Evolutionary conservation across 2,888 invertebrate genomes (phyloP), one percentile per base, ranked within the genome.

Genomic region (Kuschelorhynchus macadamiae): DNA sequence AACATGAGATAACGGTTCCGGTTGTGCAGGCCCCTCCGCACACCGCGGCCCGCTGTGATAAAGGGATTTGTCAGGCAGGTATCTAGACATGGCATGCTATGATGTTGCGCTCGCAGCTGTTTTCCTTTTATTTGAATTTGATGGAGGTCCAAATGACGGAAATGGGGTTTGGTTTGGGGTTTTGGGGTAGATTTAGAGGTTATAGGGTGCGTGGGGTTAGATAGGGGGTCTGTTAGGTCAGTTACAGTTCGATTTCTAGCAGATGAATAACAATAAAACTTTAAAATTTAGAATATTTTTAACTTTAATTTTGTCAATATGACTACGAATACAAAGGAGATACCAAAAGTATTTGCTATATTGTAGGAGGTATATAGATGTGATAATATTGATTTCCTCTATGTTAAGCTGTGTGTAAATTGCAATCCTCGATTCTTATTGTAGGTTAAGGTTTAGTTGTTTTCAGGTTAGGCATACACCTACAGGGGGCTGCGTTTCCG

Each of bases 1-100:
- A 73, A 71, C 73, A 46, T n/a, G n/a, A n/a, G n/a, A 21, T 47
- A 57, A 53, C 61, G 68, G 70, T 68, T 71, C 64, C 70, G 53
- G 44, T 56, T 52, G 60, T 60, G 32, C 46, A 52, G 60, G 49
- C 62, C 59, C 53, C 67, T 39, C 55, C 41, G 16, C 44, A 20
- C 63, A 14, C 66, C 53, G 44, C 12, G 18, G 12, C 55, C 20
- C 47, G 11, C 50, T 55, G 50, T 18, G 36, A 39, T 52, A 52
- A 49, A 16, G 8, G 21, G 52, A 56, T 67, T 60, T 21, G 20
- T 39, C 52, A 33, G 30, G 36, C 33, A 44, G 60, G 36, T 70
- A 7, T 3, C 25, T 5, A 5, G 68, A 49, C 64, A 49, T 66
- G 71, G 71, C 55, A 65, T 60, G 57, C 25, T 25, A 55, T 17